Conservation (phyloP, 2,888 invertebrate genomes). For the Pachliopta kotzebuea region DNA sequence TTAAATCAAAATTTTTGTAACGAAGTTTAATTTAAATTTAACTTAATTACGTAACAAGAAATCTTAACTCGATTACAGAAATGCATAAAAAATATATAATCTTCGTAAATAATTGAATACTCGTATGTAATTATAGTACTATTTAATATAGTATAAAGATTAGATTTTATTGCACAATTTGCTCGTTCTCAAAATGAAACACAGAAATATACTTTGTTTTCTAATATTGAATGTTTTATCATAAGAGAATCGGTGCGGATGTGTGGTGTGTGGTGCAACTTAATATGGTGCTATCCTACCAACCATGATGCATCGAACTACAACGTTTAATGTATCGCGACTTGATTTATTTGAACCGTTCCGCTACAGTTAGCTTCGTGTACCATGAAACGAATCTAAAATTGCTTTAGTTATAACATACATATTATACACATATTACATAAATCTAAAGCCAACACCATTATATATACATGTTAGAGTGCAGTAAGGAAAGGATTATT, state of each 20-base stretch:
- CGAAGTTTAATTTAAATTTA: too few relatives aligned
- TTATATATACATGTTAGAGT: neutral
- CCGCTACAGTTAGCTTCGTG: constrained; percentile 6
- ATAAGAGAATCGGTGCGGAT: constrained; percentile 22
- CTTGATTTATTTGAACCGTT: constrained; percentile 30
- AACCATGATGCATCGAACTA: neutral
- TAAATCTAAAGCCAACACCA: neutral
- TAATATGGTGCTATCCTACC: constrained; percentile 36
- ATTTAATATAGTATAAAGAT: too few relatives aligned
- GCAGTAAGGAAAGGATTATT: too few relatives aligned
- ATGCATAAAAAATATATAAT: too few relatives aligned
- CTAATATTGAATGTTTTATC: neutral
- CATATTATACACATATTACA: neutral
- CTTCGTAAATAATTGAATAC: too few relatives aligned
- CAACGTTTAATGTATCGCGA: constrained; percentile 30
- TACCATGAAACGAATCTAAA: constrained; percentile 24
- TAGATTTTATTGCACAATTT: too few relatives aligned
- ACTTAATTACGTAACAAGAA: too few relatives aligned
- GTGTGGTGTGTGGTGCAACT: constrained; percentile 38
- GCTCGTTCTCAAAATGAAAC: too few relatives aligned
- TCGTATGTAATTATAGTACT: too few relatives aligned
- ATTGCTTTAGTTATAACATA: neutral
- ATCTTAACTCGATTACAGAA: too few relatives aligned
- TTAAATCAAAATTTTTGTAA: too few relatives aligned
- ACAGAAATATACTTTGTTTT: neutral